Evolutionary conservation across 2,888 invertebrate species (phyloP).

Genomic region (Dolichopus griseipennis): DNA sequence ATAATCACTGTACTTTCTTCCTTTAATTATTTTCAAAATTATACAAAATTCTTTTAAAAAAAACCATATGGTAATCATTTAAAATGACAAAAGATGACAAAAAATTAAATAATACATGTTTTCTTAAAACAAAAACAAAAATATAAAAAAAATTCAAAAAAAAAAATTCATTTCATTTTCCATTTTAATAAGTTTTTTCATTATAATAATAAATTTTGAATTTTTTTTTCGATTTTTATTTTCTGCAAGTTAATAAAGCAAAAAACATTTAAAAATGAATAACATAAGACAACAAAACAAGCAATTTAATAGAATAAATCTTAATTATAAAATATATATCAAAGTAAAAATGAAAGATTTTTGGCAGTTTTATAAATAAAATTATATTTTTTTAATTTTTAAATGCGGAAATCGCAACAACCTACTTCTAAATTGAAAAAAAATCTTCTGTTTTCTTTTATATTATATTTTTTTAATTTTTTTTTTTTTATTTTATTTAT

Average conservation of each 20-base stretch:
- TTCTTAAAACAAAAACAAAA: neutral
- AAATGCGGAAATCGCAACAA: neutral
- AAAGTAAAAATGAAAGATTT: neutral
- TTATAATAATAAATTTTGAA: too few species aligned
- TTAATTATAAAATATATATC: neutral
- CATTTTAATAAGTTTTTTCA: neutral
- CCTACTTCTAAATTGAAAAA: neutral
- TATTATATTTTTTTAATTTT: too few species aligned
- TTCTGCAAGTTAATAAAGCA: too few species aligned
- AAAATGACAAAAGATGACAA: neutral
- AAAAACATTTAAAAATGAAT: too few species aligned
- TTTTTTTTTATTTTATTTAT: too few species aligned
- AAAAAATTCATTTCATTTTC: neutral
- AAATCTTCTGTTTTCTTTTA: too few species aligned
- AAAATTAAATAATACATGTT: neutral
- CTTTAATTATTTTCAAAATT: too few species aligned
- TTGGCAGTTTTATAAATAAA: slow-evolving; percentile 2
- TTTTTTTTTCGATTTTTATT: neutral
- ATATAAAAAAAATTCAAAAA: too few species aligned
- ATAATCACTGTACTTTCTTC: too few species aligned
- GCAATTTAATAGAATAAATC: neutral
- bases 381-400: neutral
- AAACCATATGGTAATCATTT: neutral
- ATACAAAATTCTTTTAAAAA: neutral
- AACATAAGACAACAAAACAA: too few species aligned